A percentile compares a stretch with the other conserved stretches of the same genome.
These are phyloP conservation scores for Halocynthia aurantium DNA, from an alignment of 23 tunicate species.

Conservation along the genomic window DNA sequence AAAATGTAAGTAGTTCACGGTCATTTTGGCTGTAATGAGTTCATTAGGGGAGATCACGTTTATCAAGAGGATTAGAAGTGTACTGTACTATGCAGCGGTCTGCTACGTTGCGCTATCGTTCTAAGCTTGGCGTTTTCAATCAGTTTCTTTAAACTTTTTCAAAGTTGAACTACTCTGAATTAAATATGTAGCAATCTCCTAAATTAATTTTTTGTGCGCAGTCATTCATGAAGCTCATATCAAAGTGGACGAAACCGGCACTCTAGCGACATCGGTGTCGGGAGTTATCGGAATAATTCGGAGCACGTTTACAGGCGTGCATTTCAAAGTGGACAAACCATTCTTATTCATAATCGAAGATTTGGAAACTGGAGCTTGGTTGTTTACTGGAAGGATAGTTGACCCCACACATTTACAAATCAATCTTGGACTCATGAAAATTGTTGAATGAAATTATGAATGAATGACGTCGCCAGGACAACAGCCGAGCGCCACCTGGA, in stretches of 20 bases:
- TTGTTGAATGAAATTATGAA: too few species aligned
- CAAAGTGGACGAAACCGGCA: constrained; percentile 8
- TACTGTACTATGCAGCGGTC: too few species aligned
- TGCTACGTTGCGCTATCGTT: too few species aligned
- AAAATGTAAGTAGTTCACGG: neutral
- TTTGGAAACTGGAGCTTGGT: constrained; percentile 4
- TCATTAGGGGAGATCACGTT: too few species aligned
- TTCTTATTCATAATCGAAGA: constrained; percentile 25
- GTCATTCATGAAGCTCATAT: constrained; percentile 19
- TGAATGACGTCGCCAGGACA: too few species aligned
- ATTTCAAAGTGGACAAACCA: constrained; percentile 10
- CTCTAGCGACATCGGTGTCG: constrained; percentile 18
- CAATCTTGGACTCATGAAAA: too few species aligned
- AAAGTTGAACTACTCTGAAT: too few species aligned
- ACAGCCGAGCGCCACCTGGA: too few species aligned
- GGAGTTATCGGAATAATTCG: constrained; percentile 6
- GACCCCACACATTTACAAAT: constrained; percentile 14
- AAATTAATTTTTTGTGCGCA: neutral
- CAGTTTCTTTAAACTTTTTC: too few species aligned
- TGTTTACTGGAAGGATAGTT: constrained; percentile 16
- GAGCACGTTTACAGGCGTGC: neutral
- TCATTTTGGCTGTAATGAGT: neutral
- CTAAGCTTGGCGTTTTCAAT: too few species aligned
- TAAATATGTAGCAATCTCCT: neutral
- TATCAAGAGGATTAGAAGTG: too few species aligned